Conservation (phyloP, 2,797 vertebrate species). For the Peromyscus melanophrys region DNA sequence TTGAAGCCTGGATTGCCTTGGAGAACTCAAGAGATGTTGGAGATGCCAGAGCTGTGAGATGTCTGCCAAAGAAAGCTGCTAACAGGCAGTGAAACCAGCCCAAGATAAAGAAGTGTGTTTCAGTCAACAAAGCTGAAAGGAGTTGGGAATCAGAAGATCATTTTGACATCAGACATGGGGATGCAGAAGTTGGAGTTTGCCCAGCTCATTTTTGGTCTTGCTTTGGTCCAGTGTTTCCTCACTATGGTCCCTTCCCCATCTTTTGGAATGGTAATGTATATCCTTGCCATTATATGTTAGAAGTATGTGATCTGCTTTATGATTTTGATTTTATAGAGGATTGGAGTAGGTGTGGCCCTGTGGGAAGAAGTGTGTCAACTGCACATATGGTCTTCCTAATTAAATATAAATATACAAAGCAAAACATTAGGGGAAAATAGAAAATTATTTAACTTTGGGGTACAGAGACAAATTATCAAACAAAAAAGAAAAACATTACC, state of each 20-base stretch:
- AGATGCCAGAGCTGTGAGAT: not conserved
- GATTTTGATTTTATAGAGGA: not conserved
- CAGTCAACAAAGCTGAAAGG: not conserved
- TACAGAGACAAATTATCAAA: not conserved
- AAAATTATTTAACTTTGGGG: not conserved
- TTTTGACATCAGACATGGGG: not conserved
- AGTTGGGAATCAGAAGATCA: not conserved
- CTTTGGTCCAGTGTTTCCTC: not conserved
- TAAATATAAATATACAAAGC: not conserved
- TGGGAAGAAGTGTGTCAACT: not conserved
- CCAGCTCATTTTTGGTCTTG: not conserved
- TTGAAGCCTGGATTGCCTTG: not conserved
- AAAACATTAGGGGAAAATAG: slow-evolving; percentile 20
- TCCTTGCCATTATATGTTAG: not conserved
- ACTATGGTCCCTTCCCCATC: not conserved
- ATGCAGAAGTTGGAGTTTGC: not conserved
- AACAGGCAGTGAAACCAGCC: not conserved
- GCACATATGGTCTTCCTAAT: not conserved
- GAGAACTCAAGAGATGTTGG: not conserved
- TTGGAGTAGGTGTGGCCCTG: not conserved
- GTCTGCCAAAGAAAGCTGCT: not conserved
- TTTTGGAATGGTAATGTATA: not conserved
- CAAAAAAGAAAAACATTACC: not conserved
- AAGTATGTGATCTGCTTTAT: not conserved
- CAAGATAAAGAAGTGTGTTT: not conserved